Conservation (phyloP, 2,888 invertebrate species). For the Apantesis nais region DNA sequence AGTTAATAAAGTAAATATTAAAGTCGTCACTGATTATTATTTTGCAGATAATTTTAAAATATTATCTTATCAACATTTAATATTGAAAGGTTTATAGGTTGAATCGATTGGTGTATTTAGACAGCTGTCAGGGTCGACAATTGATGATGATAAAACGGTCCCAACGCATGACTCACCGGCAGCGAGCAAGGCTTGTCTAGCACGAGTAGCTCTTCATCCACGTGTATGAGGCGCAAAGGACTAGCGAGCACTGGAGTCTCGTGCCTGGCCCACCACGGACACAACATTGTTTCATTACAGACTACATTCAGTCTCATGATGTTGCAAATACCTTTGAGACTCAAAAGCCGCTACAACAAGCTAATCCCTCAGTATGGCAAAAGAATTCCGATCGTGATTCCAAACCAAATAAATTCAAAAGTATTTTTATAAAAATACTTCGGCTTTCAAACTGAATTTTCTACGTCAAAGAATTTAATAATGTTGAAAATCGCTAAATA, state of each 20-base stretch:
- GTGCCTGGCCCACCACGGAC: conserved; percentile 88
- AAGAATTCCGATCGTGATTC: conserved; percentile 24
- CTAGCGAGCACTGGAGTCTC: conserved; percentile 94
- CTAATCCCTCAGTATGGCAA: conserved; percentile 20
- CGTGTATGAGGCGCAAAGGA: conserved; percentile 92
- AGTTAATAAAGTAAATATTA: conserved; percentile 19
- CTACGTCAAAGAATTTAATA: conserved; percentile 35
- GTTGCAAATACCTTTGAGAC: conserved; percentile 56
- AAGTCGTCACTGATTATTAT: conserved; percentile 26
- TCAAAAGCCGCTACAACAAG: conserved; percentile 23
- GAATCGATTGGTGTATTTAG: not conserved
- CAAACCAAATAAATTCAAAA: conserved; percentile 33
- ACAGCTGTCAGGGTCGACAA: conserved; percentile 59
- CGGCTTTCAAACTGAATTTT: conserved; percentile 24
- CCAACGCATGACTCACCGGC: conserved; percentile 89
- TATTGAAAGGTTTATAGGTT: not conserved
- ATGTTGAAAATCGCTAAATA: conserved; percentile 24
- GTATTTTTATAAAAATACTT: conserved; percentile 28
- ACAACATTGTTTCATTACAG: conserved; percentile 59
- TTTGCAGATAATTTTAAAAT: conserved; percentile 21
- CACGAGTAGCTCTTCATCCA: conserved; percentile 94
- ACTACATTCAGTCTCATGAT: conserved; percentile 50
- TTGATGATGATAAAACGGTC: conserved; percentile 57
- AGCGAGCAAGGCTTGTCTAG: conserved; percentile 96
- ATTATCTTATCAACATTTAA: not conserved